Evolutionary conservation across 2,888 invertebrate species (phyloP), one percentile per base, ranked within the genome.

Genomic region (Hecatera dysodea): DNA sequence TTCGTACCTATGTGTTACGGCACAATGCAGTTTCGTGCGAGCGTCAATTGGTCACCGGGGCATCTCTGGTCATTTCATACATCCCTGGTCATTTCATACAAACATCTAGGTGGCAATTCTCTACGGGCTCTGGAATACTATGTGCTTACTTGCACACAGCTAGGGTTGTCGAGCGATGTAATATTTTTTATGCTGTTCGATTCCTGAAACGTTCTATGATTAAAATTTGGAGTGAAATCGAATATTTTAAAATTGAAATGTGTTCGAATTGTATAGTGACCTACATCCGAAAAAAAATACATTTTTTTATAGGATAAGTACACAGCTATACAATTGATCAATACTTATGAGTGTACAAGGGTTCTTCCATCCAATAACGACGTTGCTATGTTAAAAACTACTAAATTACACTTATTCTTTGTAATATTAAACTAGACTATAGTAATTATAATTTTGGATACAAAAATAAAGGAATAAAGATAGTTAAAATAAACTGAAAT

Each of bases 31-130:
- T 74, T 56, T 63, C 55, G 56, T 72, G 79, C 22, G 29, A 33
- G 55, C 59, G 66, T 55, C 67, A 75, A 84, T 82, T 66, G 79
- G 63, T 61, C 79, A 61, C 61, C 22, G 33, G 79, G 75, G 79
- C 33, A 62, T 62, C 24, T 52, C 67, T 44, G 66, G 56, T 22
- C 60, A 71, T 70, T 83, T 44, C 66, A 57, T 44, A 61, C 65
- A 57, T 60, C 62, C 67, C 56, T 56, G 17, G 56, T 56, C 36
- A 56, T 56, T 22, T 36, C 56, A 79, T 65, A 27, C 61, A 55
- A 42, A 52, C 61, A 33, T 17, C 33, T 50, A 19, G 15, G 29
- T 61, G 42, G 42, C 2, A 5, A 62, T 15, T 66, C 71, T 64
- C 63, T 44, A 27, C 19, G 78, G 81, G 50, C 22, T 8, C 46